Base-by-base conservation (phyloP, 2,797 vertebrate species). In the Clarias platycephalus region DNA sequence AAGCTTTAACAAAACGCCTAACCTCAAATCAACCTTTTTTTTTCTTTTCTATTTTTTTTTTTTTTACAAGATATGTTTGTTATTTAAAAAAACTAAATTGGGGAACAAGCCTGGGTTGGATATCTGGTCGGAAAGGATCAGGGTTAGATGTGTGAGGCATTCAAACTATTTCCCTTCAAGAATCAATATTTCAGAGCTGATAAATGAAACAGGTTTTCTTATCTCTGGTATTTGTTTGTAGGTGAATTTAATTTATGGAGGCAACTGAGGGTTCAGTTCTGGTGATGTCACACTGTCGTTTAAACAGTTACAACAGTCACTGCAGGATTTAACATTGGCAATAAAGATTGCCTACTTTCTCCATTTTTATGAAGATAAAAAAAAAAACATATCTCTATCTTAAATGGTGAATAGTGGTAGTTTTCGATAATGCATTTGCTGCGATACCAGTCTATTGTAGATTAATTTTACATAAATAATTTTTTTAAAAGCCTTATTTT, bases 171-270 rank as follows among this genome's bases (percentile, higher is more conserved):
- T 75, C 16, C 10, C 16, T 26, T 78, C 13, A 60, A 20, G 24
- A 78, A 60, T 83, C 31, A 84, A 57, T 70, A 40, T 78, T 78
- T 77, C 18, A 40, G n/a, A 5, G 28, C 53, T 68, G 49, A 67
- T 68, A 3, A 37, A 63, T 24, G 28, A 55, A 26, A 55, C 18
- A 5, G 28, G 16, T 75, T 57, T 2, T 15, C 24, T 66, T 20
- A 76, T 67, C 71, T 74, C 70, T 76, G 60, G 26, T 55, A 34
- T 75, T 74, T 64, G 70, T 58, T 49, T 31, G n/a, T 55, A 13
- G n/a, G 37, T 31, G 3, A 62, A 74, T 62, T 82, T 57, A 55
- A 44, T 55, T 77, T 71, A 20, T 22, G 34, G 31, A 68, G 66
- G 12, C 66, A 10, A 10, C 18, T 64, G 62, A 15, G n/a, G 62